phyloP scores from a whole-genome alignment of 2,888 invertebrate genomes.

The Atrina japonica region DNA sequence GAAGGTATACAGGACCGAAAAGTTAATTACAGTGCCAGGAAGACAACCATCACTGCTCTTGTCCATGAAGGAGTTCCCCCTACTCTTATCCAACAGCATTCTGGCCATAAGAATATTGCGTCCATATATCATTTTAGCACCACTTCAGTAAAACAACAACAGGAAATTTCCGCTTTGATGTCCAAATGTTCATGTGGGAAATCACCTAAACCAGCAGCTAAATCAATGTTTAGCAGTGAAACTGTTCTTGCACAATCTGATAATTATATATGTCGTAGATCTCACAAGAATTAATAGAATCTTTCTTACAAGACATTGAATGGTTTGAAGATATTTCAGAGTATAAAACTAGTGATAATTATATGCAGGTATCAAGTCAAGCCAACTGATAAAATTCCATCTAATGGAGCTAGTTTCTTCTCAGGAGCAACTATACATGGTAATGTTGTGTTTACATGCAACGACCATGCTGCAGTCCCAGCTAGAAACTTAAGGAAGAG shows the following conservation, averaged over 20 bases:
- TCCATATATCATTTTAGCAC: conserved; percentile 21
- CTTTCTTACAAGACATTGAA: conserved; percentile 1
- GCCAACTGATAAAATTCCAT: too few species aligned
- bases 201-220: not conserved
- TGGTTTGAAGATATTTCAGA: not conserved
- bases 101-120: conserved; percentile 18
- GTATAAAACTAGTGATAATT: too few species aligned
- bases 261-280: too few species aligned
- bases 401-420: too few species aligned
- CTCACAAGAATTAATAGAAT: conserved; percentile 1
- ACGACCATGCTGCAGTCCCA: too few species aligned
- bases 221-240: not conserved
- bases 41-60: conserved; percentile 22
- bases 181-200: not conserved
- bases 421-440: too few species aligned
- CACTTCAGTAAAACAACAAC: conserved; percentile 14
- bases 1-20: conserved; percentile 19
- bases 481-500: too few species aligned
- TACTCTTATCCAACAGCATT: conserved; percentile 21
- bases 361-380: too few species aligned
- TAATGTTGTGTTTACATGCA: too few species aligned
- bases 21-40: conserved; percentile 24
- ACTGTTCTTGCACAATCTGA: not conserved
- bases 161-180: conserved; percentile 8
- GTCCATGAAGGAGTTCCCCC: conserved; percentile 23